Evolutionary conservation across 2,888 invertebrate species (phyloP).

Genomic region (Pheosia tremula): DNA sequence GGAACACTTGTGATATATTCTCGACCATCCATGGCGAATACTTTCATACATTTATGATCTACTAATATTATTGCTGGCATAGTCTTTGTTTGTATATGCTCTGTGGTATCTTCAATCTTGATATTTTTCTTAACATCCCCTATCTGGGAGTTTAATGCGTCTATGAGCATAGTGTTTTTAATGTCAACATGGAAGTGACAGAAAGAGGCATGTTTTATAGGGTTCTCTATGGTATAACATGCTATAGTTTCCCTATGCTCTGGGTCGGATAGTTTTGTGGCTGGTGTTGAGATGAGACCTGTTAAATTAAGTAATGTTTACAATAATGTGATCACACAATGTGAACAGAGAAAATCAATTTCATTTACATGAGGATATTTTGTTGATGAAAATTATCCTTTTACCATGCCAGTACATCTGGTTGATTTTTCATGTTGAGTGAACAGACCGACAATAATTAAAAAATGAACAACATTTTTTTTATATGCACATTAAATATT

Average conservation of each 20-base stretch:
- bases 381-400: too few species aligned
- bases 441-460: too few species aligned
- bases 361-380: too few species aligned
- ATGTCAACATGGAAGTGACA: slow-evolving; percentile 84
- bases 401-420: too few species aligned
- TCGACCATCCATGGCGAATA: slow-evolving; percentile 91
- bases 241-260: slow-evolving; percentile 85
- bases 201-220: slow-evolving; percentile 92
- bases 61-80: slow-evolving; percentile 89
- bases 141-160: slow-evolving; percentile 77
- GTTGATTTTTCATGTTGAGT: too few species aligned
- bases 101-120: slow-evolving; percentile 77
- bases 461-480: too few species aligned
- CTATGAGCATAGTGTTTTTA: slow-evolving; percentile 83
- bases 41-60: slow-evolving; percentile 90
- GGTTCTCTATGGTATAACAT: slow-evolving; percentile 92
- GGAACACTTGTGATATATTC: slow-evolving; percentile 93
- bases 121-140: slow-evolving; percentile 78
- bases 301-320: slow-evolving; percentile 23
- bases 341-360: too few species aligned
- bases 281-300: slow-evolving; percentile 82
- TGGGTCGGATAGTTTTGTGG: slow-evolving; percentile 75
- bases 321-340: too few species aligned
- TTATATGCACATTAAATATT: too few species aligned
- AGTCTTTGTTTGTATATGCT: slow-evolving; percentile 77